Evolutionary conservation across 2,113 vertebrate genomes (phyloP).

Genomic region (Tachuris rubrigastra): DNA sequence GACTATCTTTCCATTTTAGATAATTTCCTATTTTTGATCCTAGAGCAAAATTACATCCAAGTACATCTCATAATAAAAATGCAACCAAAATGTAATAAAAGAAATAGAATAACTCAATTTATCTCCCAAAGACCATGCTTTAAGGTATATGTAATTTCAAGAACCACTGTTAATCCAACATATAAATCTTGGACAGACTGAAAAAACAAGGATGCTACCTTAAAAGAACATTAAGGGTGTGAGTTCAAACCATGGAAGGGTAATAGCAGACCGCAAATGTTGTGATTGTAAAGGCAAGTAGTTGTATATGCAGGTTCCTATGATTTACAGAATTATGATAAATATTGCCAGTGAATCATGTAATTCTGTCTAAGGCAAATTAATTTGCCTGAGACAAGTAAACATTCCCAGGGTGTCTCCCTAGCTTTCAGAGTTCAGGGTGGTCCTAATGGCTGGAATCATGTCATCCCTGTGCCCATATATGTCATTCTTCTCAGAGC

Average conservation of each 20-base stretch:
- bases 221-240: neutral
- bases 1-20: neutral
- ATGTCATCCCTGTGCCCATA: accelerated
- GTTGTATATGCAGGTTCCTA: neutral
- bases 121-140: neutral
- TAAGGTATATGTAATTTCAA: neutral
- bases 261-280: neutral
- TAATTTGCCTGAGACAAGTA: neutral
- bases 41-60: neutral
- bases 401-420: neutral
- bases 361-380: neutral
- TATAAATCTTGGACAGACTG: neutral
- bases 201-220: neutral
- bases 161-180: neutral
- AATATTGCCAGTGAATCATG: neutral
- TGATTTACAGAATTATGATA: neutral
- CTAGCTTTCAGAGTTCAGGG: neutral
- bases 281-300: neutral
- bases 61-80: neutral
- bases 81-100: neutral
- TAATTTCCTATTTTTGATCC: neutral
- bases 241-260: neutral
- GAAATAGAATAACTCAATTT: neutral
- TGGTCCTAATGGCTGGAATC: neutral
- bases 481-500: neutral